These are phyloP conservation scores for Lepidochitona cinerea DNA, from an alignment of 2,888 invertebrate species.

Conservation along the genomic window DNA sequence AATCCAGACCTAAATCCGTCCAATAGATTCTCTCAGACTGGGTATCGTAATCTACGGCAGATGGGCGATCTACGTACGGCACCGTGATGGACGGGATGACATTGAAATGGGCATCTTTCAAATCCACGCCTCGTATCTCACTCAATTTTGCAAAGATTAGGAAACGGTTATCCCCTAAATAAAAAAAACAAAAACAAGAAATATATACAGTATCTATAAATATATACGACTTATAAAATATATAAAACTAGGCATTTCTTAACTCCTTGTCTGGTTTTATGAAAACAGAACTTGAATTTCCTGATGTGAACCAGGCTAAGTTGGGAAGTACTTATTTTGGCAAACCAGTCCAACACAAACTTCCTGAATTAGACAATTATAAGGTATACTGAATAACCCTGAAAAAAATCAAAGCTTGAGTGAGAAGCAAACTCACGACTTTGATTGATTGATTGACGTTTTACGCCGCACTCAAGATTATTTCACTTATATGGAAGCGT, in stretches of 20 bases:
- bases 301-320: too few relatives aligned
- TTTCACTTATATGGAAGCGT: too few relatives aligned
- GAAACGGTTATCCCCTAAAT: slow-evolving; percentile 83
- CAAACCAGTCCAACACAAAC: too few relatives aligned
- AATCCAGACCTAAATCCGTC: slow-evolving; percentile 80
- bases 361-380: too few relatives aligned
- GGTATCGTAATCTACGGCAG: slow-evolving; percentile 78
- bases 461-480: too few relatives aligned
- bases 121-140: slow-evolving; percentile 84
- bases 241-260: neutral
- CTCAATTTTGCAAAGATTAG: slow-evolving; percentile 79
- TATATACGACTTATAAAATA: neutral
- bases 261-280: slow-evolving; percentile 57
- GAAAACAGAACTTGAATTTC: too few relatives aligned
- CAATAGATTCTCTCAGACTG: slow-evolving; percentile 80
- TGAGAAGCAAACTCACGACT: too few relatives aligned
- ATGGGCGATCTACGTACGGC: slow-evolving; percentile 80
- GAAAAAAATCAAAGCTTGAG: too few relatives aligned
- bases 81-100: slow-evolving; percentile 86
- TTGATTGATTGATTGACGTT: too few relatives aligned
- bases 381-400: too few relatives aligned
- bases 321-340: too few relatives aligned
- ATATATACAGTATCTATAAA: neutral
- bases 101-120: slow-evolving; percentile 82
- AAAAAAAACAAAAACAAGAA: slow-evolving; percentile 35